Evolutionary conservation across 2,113 vertebrate species (phyloP).

Genomic region (Embiotoca jacksoni): DNA sequence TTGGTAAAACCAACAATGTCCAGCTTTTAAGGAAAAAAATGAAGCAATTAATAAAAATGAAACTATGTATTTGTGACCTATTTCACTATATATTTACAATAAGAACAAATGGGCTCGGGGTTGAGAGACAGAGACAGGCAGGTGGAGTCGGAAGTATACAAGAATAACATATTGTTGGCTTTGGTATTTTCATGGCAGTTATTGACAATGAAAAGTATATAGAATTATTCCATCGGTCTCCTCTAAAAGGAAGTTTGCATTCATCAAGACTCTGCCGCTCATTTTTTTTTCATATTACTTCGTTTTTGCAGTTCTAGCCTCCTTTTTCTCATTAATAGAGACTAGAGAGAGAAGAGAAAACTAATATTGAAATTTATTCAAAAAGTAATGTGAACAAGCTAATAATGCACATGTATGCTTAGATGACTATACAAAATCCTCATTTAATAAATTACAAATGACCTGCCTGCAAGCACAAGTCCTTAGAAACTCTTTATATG

Average conservation of each 20-base stretch:
- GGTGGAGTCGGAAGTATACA: background rate
- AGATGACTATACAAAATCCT: background rate
- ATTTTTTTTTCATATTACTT: background rate
- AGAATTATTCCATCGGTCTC: background rate
- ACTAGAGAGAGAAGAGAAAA: too few species aligned
- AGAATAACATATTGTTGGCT: too few species aligned
- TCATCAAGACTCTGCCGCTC: background rate
- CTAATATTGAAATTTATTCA: too few species aligned
- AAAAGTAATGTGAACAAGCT: too few species aligned
- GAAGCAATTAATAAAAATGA: background rate
- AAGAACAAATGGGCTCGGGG: background rate
- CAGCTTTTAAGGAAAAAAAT: background rate
- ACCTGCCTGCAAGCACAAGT: background rate
- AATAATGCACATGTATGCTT: background rate
- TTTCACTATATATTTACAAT: background rate
- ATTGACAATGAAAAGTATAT: background rate
- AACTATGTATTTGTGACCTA: too few species aligned
- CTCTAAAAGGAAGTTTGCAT: background rate
- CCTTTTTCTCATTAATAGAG: too few species aligned
- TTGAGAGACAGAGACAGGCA: background rate
- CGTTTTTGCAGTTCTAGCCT: background rate
- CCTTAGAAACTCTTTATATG: background rate
- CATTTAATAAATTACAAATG: background rate
- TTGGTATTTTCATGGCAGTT: background rate
- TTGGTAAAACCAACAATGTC: background rate